Conservation (phyloP, 2,113 vertebrate genomes). For the Seriola dumerili region DNA sequence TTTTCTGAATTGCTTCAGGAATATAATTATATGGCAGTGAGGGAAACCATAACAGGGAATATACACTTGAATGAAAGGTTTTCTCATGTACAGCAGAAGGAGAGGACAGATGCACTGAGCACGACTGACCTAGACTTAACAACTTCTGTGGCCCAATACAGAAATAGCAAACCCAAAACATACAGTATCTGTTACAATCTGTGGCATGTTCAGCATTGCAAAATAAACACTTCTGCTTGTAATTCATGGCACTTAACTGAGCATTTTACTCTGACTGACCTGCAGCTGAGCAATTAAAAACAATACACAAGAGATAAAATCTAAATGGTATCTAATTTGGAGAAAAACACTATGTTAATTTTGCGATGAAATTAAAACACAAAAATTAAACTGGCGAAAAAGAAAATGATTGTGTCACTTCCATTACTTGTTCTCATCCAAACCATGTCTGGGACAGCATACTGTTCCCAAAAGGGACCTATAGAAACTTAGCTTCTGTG, state of each 20-base stretch:
- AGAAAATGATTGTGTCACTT: not conserved
- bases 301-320: not conserved
- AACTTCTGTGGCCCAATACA: not conserved
- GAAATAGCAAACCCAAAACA: not conserved
- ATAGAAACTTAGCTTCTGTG: not conserved
- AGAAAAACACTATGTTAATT: not conserved
- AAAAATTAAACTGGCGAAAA: not conserved
- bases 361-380: not conserved
- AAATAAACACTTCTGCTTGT: not conserved
- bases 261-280: not conserved
- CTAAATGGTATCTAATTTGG: not conserved
- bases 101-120: not conserved
- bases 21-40: slow-evolving; percentile 15
- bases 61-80: not conserved
- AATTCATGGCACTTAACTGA: not conserved
- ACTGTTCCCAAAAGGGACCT: not conserved
- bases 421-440: not conserved
- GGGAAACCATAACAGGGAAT: not conserved
- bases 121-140: not conserved
- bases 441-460: not conserved
- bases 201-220: not conserved
- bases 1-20: slow-evolving; percentile 19
- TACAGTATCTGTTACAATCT: not conserved
- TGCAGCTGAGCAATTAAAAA: not conserved
- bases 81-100: not conserved